Evolutionary conservation across 2,888 invertebrate species (phyloP).

Genomic region (Tortrix viridana): DNA sequence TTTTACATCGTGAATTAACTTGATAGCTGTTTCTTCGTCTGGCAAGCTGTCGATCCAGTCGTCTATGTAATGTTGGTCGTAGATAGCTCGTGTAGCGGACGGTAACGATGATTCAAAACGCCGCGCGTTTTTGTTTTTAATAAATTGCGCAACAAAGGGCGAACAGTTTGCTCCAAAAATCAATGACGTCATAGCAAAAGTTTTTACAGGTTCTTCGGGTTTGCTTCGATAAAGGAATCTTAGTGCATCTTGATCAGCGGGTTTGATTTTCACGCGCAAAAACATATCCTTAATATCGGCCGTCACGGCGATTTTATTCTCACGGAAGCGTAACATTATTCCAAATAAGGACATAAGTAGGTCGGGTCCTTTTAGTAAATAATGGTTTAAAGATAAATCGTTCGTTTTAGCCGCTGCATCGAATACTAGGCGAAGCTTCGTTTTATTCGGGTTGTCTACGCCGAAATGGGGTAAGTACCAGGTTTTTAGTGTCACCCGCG

Average conservation of each 20-base stretch:
- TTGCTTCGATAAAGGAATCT: too few species aligned
- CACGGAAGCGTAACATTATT: constrained; percentile 41
- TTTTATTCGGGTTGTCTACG: constrained; percentile 20
- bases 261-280: too few species aligned
- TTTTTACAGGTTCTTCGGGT: too few species aligned
- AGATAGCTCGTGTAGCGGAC: too few species aligned
- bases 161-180: constrained; percentile 37
- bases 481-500: not conserved
- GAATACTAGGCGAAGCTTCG: constrained; percentile 42
- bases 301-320: constrained; percentile 35
- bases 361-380: too few species aligned
- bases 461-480: not conserved
- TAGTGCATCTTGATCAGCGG: too few species aligned
- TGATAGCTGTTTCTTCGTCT: constrained; percentile 13
- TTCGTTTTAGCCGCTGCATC: constrained; percentile 40
- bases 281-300: too few species aligned
- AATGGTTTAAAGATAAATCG: constrained; percentile 10
- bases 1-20: not conserved
- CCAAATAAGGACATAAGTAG: constrained; percentile 28
- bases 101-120: constrained; percentile 23
- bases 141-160: constrained; percentile 39
- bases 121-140: constrained; percentile 40
- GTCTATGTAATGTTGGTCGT: not conserved
- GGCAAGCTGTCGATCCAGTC: not conserved
- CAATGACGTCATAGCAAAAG: constrained; percentile 12